Base-by-base conservation (phyloP, 1,140 invertebrate species). In the Gyrodactylus salaris region DNA sequence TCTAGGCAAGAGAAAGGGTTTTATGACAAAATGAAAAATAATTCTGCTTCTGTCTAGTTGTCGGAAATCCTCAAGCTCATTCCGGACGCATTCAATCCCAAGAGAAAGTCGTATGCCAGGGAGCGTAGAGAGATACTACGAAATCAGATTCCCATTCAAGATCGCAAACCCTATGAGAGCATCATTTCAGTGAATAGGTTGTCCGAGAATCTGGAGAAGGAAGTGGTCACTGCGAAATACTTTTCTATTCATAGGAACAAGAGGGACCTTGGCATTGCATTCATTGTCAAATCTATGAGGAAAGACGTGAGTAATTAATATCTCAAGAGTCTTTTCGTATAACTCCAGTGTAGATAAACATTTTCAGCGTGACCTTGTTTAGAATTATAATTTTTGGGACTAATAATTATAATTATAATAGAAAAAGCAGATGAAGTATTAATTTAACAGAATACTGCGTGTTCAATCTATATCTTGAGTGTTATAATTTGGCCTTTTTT, bases 141-240 rank as follows among this genome's bases (percentile, higher is more conserved):
- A 16, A 24, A 24, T 25, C 70, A 71, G 26, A 71, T 71, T 2
- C 70, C 70, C 2, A 25, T 71, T 25, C 70, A 71, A 71, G 70
- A 71, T n/a, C 25, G 70, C 25, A 54, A 54, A 54, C 34, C 34
- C n/a, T n/a, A 54, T 54, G 70, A 2, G 26, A 71, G n/a, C 20
- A 71, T 24, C 1, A 2, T 1, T 25, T 71, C 25, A 20, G 70
- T n/a, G 20, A 24, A 71, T 25, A 22, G 25, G 26, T 71, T 2
- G 20, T 26, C 2, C 19, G 21, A 24, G 24, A 71, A 25, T 21
- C 21, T 25, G 20, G 70, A 71, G 7, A 25, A 23, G 1, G 70
- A 71, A 71, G 26, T 20, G 25, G 24, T 25, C 25, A 25, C 20
- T 20, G 70, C 70, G 1, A 25, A 71, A 71, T 25, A 71, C 20